A percentile compares a stretch with the other conserved stretches of the same genome.
phyloP scores from a whole-genome alignment of 1,140 invertebrate genomes.

The Holcopasites calliopsidis region DNA sequence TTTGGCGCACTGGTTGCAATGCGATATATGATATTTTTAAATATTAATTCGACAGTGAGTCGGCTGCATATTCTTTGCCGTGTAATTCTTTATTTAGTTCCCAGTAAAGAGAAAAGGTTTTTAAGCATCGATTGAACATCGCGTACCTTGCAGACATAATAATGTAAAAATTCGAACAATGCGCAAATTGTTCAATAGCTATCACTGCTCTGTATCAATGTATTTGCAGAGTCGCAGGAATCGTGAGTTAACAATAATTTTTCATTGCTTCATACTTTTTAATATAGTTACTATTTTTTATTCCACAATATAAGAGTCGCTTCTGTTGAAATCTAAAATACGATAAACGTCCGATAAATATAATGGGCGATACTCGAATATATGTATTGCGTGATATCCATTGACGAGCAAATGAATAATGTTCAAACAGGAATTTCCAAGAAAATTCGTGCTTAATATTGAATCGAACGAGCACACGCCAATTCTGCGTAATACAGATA shows the following conservation, averaged over 20 bases:
- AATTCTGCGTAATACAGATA: neutral
- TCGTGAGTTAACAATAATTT: too few species aligned
- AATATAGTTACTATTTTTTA: neutral
- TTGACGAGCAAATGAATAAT: too few species aligned
- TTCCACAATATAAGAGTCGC: too few species aligned
- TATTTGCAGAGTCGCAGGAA: too few species aligned
- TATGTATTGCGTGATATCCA: neutral
- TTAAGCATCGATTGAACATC: neutral
- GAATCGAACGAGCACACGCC: neutral
- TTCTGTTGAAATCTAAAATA: neutral
- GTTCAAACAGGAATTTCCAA: neutral
- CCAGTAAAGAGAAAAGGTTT: neutral
- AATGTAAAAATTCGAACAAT: too few species aligned
- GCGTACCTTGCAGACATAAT: too few species aligned
- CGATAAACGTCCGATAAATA: neutral
- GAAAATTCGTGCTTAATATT: neutral
- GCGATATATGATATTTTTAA: neutral
- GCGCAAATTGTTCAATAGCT: too few species aligned
- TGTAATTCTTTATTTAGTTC: neutral
- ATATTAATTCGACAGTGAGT: conserved; percentile 19
- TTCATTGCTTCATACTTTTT: neutral
- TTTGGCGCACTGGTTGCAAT: neutral
- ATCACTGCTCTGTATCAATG: too few species aligned
- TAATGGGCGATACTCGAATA: neutral
- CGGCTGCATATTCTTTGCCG: neutral